phyloP scores from a whole-genome alignment of 2,888 invertebrate species.

The Celastrina argiolus region DNA sequence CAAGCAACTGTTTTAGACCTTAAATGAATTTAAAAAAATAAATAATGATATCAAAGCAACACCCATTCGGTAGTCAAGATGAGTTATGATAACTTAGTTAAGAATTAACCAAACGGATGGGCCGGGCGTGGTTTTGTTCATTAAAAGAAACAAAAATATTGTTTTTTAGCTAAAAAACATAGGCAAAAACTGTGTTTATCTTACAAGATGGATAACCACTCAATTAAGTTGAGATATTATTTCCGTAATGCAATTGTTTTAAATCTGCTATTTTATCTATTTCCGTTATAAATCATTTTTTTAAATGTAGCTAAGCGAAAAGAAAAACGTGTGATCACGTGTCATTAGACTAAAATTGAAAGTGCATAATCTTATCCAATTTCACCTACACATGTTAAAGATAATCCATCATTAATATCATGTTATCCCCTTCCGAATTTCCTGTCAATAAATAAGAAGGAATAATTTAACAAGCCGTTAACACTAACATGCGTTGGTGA shows the following conservation, averaged over 20 bases:
- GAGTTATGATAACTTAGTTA: conserved; percentile 37
- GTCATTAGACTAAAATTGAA: too few species aligned
- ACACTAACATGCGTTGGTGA: too few species aligned
- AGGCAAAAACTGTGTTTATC: conserved; percentile 34
- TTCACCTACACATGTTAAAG: too few species aligned
- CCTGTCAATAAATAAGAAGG: too few species aligned
- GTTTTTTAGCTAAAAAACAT: conserved; percentile 29
- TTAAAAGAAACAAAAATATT: conserved; percentile 33
- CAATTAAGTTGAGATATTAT: conserved; percentile 30
- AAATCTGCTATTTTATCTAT: conserved; percentile 16
- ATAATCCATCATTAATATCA: too few species aligned
- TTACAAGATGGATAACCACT: conserved; percentile 24
- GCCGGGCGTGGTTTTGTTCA: conserved; percentile 34
- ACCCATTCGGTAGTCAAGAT: conserved; percentile 56
- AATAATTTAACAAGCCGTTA: too few species aligned
- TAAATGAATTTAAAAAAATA: conserved; percentile 42
- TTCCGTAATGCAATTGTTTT: conserved; percentile 29
- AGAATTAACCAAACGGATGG: conserved; percentile 32
- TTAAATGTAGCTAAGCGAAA: neutral
- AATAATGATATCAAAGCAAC: conserved; percentile 56
- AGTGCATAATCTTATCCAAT: too few species aligned
- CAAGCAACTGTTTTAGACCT: neutral
- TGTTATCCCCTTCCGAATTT: too few species aligned
- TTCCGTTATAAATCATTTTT: neutral
- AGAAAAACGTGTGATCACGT: neutral